Conservation (phyloP, 2,888 invertebrate genomes). For the Pristionchus arcanus region DNA sequence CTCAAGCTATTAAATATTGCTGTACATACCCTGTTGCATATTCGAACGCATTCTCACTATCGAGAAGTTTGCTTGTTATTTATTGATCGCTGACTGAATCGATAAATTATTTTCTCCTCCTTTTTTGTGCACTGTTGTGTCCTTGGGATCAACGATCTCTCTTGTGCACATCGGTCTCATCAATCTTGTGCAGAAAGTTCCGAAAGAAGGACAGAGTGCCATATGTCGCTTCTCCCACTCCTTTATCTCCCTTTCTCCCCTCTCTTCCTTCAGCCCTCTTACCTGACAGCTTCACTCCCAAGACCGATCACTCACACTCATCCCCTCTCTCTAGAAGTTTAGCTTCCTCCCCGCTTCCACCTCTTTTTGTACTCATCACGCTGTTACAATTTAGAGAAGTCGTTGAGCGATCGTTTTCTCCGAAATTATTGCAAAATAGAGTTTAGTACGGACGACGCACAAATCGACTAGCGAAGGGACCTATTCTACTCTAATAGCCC, state of each 20-base stretch:
- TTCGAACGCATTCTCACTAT: background rate
- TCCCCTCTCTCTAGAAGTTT: background rate
- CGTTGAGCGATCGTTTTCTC: background rate
- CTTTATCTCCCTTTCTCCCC: background rate
- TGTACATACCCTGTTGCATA: slow-evolving; percentile 15
- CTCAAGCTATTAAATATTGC: background rate
- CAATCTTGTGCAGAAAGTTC: slow-evolving; percentile 32
- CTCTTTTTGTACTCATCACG: slow-evolving; percentile 18
- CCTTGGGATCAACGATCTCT: background rate
- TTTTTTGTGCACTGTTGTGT: background rate
- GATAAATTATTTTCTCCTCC: slow-evolving; percentile 12
- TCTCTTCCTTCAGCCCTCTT: background rate
- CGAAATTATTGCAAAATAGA: background rate
- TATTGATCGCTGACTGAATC: slow-evolving; percentile 4
- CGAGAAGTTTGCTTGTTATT: slow-evolving; percentile 10
- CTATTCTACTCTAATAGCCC: background rate
- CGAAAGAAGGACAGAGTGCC: slow-evolving; percentile 41
- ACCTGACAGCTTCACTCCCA: slow-evolving; percentile 26
- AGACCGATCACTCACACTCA: background rate
- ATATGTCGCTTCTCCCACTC: slow-evolving; percentile 17
- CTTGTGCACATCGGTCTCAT: background rate
- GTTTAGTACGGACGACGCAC: background rate
- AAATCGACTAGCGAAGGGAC: background rate
- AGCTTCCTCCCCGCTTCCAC: background rate
- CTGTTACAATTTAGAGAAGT: background rate